Conservation (phyloP, 2,113 vertebrate genomes). For the Toxotes chatareus region DNA sequence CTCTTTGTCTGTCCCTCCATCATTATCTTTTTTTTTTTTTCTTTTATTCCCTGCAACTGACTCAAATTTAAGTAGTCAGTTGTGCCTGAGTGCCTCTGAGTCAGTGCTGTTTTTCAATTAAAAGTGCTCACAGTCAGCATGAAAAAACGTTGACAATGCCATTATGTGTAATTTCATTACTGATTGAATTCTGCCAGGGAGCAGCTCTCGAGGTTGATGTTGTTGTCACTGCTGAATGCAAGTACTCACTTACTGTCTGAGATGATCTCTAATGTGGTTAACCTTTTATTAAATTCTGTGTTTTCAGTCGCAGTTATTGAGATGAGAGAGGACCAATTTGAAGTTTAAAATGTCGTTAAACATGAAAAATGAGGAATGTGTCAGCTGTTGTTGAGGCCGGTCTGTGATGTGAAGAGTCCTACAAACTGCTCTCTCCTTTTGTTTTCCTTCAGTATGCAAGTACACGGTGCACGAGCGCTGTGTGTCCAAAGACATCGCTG, state of each 20-base stretch:
- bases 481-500: slow-evolving; percentile 92
- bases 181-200: slow-evolving; percentile 14
- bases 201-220: background rate
- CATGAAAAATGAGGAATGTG: no score
- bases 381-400: no score
- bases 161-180: slow-evolving; percentile 27
- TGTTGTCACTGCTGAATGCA: slow-evolving; percentile 2
- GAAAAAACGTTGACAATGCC: slow-evolving; percentile 32
- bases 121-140: slow-evolving; percentile 6
- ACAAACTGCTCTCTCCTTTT: background rate
- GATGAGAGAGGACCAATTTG: background rate
- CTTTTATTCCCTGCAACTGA: slow-evolving; percentile 4
- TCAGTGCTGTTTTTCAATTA: slow-evolving; percentile 41
- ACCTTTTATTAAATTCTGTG: background rate
- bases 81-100: slow-evolving; percentile 13
- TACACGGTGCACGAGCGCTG: slow-evolving; percentile 95
- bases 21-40: background rate
- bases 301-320: background rate
- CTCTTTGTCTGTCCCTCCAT: background rate
- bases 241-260: background rate
- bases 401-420: background rate
- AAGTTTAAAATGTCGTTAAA: background rate
- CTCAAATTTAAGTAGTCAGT: background rate
- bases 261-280: slow-evolving; percentile 8
- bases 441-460: slow-evolving; percentile 89